Conservation (phyloP, 2,888 invertebrate genomes). For the Acronicta psi region DNA sequence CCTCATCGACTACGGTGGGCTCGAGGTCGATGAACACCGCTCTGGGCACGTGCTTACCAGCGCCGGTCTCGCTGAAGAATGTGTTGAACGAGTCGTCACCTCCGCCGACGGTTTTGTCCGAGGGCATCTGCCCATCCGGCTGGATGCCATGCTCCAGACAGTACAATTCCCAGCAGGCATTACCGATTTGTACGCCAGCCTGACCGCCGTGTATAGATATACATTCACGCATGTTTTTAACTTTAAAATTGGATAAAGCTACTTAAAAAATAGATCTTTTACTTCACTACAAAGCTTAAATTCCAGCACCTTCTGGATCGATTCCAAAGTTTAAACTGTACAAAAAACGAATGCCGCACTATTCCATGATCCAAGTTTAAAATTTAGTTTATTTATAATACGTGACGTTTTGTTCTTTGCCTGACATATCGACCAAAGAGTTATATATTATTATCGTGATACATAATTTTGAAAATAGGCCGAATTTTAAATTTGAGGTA, state of each 20-base stretch:
- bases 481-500: background rate
- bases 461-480: background rate
- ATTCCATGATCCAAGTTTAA: conserved; percentile 48
- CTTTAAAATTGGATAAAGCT: conserved; percentile 55
- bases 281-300: conserved; percentile 51
- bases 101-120: conserved; percentile 94
- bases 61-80: conserved; percentile 97
- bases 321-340: conserved; percentile 60
- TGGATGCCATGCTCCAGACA: conserved; percentile 95
- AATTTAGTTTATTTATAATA: conserved; percentile 33
- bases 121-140: conserved; percentile 96
- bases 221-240: conserved; percentile 81
- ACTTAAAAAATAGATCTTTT: conserved; percentile 72
- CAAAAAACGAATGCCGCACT: conserved; percentile 47
- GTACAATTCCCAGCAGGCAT: conserved; percentile 96
- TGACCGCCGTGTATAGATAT: conserved; percentile 86
- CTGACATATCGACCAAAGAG: conserved; percentile 10
- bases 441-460: background rate
- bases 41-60: conserved; percentile 98
- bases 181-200: conserved; percentile 95
- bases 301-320: conserved; percentile 58
- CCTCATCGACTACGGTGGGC: conserved; percentile 98
- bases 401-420: conserved; percentile 12
- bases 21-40: conserved; percentile 98
- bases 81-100: conserved; percentile 98